Evolutionary conservation across 2,113 vertebrate genomes (phyloP), one percentile per base, ranked within the genome.

Genomic region (Ammodytes marinus): DNA sequence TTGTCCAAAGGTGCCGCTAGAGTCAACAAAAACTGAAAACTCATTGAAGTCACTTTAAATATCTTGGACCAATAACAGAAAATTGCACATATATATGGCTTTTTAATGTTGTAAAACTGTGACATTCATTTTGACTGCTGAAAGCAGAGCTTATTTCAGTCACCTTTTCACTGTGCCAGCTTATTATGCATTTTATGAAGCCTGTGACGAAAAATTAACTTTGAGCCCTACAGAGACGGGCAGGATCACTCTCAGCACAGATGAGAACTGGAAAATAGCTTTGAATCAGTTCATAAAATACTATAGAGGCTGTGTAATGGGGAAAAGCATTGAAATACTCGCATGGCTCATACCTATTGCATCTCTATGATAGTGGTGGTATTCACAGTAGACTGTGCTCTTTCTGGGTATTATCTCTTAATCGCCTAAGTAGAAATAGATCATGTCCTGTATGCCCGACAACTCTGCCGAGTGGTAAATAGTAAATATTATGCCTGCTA

Each of bases 361-460:
- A 70, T 72, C 79, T 68, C 10, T 43, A 5, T n/a, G 12, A 27
- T 27, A 27, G 53, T n/a, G 1, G 4, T 42, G 58, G 74, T 63
- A 70, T 85, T 85, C 46, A 47, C 15, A 52, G 76, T 12, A 83
- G 55, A 52, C 74, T 68, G 77, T 60, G 49, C 46, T 60, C 69
- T 74, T 14, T 39, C 27, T 69, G 15, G n/a, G n/a, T 74, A 66
- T 85, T 83, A 77, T 67, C 39, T 75, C 67, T 47, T 68, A 74
- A 71, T 27, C 75, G 61, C 43, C 6, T 45, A 61, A 80, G 84
- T 43, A 45, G 76, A 68, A 69, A 80, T 46, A 52, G 40, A 84
- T 79, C 17, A 66, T 53, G 39, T 61, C 78, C 59, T 57, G 5
- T 50, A 6, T 64, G 63, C 47, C 46, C 4, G 3, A 73, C 64